Evolutionary conservation across 2,113 vertebrate genomes (phyloP), one percentile per base, ranked within the genome.

Genomic region (Calidris pygmaea): DNA sequence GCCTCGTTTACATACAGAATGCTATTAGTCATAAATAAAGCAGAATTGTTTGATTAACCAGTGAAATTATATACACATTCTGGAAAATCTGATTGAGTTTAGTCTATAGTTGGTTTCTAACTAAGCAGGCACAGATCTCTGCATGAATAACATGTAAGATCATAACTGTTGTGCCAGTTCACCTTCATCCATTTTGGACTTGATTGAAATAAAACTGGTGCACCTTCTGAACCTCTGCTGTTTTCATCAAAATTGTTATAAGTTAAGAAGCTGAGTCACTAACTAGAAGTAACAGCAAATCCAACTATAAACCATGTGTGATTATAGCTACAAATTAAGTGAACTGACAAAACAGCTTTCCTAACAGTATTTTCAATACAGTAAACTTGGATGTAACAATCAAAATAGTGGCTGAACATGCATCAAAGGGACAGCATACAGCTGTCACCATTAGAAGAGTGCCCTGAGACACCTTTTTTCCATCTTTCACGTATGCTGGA

Each of bases 251-350:
- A 85, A 76, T 32, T 50, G 8, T 55, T 79, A 0, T 14, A n/a
- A 27, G 17, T 50, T 82, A 52, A 63, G 62, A 85, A 90, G 68
- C 12, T 15, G 56, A 95, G 48, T 73, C 60, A 52, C 63, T 86
- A 70, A 88, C 24, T 35, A 83, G 47, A 96, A 83, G 41, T 56
- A 93, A 53, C n/a, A 85, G 41, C 63, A 93, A 96, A 84, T 81
- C 65, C 43, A 66, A 9, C 55, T 88, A 26, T 72, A 67, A 95
- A 77, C 43, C 35, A 21, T 1, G 1, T 26, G 48, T 59, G 24
- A 29, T 89, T 85, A 7, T 22, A 66, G 41, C 70, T 80, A 67
- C 66, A 82, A 83, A 76, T 68, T 41, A 88, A 77, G 37, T 59
- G 73, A 80, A 75, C 24, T 21, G 71, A 83, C 59, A 90, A 90